These are phyloP conservation scores for Agrotis segetum DNA, from an alignment of 2,888 invertebrate species.

Conservation along the genomic window DNA sequence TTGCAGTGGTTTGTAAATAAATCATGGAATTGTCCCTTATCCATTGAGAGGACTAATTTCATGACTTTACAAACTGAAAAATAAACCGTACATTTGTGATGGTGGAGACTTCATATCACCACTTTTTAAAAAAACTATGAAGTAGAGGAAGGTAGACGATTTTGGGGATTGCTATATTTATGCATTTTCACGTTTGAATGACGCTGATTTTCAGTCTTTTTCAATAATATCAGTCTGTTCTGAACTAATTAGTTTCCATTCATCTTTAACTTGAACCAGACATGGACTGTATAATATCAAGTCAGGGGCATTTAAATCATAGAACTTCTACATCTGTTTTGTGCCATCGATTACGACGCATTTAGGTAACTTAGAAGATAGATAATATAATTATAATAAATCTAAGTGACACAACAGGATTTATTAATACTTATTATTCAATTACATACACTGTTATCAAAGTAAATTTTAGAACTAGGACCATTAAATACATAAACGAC, in stretches of 20 bases:
- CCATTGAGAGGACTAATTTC: no score
- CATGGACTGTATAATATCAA: neutral
- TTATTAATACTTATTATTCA: conserved; percentile 33
- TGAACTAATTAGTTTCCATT: neutral
- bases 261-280: neutral
- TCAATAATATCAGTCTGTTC: neutral
- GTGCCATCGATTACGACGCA: neutral
- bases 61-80: no score
- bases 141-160: no score
- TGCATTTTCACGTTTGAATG: neutral
- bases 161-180: neutral
- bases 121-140: no score
- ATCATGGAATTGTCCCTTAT: no score
- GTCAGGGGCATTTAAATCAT: no score
- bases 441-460: conserved; percentile 18
- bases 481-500: neutral
- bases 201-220: neutral
- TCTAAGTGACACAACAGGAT: conserved; percentile 6
- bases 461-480: conserved; percentile 2
- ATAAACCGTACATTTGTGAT: no score
- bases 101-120: no score
- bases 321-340: neutral
- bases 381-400: conserved; percentile 4
- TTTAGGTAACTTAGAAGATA: conserved; percentile 9
- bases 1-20: no score